Base-by-base conservation (phyloP, 2,888 invertebrate species). In the Cataglyphis altisquamis region DNA sequence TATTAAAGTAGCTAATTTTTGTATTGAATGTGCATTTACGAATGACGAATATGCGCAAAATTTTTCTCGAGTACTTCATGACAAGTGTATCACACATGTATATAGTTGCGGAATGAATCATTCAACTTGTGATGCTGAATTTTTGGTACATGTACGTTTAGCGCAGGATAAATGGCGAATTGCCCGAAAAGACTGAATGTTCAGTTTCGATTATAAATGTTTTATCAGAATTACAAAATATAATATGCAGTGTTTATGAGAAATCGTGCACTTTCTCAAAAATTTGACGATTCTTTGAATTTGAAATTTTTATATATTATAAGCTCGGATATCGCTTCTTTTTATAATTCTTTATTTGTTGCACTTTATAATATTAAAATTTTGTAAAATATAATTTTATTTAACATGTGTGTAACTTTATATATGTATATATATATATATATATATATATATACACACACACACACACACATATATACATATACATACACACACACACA, bases 61-160 rank as follows among this genome's bases (percentile, higher is more conserved):
- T 68, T 77, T 81, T 63, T 29, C 62, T 72, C 6, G 39, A 64
- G 63, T 81, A 77, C 39, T 81, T 78, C 60, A 63, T 64, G 25
- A 75, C 45, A 78, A 83, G 60, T 52, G 41, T 25, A 41, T 48
- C 60, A 55, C 60, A 55, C 25, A 32, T 89, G 90, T 89, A 89
- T 32, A 89, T 89, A 89, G 82, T 57, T 77, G 73, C 78, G 78
- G 29, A 74, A 75, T 60, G 15, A 81, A 63, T 62, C 75, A 39
- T 78, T 74, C 39, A 64, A 75, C 78, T 88, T 83, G 3, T 81
- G 70, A 75, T 60, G 74, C 68, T 85, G 25, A 74, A 45, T 74
- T 87, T 89, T 88, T 89, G 66, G 81, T 81, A 84, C 41, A 18
- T 77, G 41, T 70, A 60, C n/a, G 15, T 73, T 77, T 73, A 52